Percentiles rank a stretch among this genome's conserved stretches.
phyloP scores from a whole-genome alignment of 2,888 invertebrate genomes.

The Tetragnatha montana region DNA sequence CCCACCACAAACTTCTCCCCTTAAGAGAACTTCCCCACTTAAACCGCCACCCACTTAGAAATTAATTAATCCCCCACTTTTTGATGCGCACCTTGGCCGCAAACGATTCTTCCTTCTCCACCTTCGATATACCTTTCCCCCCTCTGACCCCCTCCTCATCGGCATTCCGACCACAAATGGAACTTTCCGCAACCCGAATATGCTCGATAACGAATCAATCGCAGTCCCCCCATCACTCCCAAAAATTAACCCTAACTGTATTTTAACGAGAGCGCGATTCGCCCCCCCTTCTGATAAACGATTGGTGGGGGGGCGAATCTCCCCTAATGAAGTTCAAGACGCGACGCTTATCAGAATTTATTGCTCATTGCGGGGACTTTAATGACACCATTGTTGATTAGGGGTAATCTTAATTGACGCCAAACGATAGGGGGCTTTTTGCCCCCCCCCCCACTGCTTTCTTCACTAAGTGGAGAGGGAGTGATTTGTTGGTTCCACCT shows the following conservation, averaged over 20 bases:
- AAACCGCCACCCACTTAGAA: too few relatives aligned
- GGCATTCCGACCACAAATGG: constrained; percentile 2
- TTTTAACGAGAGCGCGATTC: constrained; percentile 66
- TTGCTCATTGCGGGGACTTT: constrained; percentile 66
- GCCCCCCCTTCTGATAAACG: constrained; percentile 7
- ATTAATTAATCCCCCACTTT: background rate
- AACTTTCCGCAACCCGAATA: constrained; percentile 18
- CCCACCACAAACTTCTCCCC: too few relatives aligned
- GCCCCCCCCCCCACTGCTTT: constrained; percentile 35
- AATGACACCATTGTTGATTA: constrained; percentile 71
- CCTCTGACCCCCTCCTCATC: too few relatives aligned
- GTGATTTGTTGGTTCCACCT: constrained; percentile 14
- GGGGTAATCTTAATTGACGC: constrained; percentile 70
- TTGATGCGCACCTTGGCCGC: background rate
- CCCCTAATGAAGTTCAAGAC: constrained; percentile 67
- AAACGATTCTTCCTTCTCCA: background rate
- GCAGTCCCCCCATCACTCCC: constrained; percentile 32
- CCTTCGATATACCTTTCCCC: too few relatives aligned
- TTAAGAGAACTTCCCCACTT: too few relatives aligned
- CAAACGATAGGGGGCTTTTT: constrained; percentile 65
- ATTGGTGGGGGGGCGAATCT: background rate
- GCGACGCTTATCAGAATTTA: constrained; percentile 69
- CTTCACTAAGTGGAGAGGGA: constrained; percentile 39
- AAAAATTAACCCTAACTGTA: constrained; percentile 71
- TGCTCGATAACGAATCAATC: constrained; percentile 59